phyloP scores from a whole-genome alignment of 2,888 invertebrate species.

The Saturnia pavonia region DNA sequence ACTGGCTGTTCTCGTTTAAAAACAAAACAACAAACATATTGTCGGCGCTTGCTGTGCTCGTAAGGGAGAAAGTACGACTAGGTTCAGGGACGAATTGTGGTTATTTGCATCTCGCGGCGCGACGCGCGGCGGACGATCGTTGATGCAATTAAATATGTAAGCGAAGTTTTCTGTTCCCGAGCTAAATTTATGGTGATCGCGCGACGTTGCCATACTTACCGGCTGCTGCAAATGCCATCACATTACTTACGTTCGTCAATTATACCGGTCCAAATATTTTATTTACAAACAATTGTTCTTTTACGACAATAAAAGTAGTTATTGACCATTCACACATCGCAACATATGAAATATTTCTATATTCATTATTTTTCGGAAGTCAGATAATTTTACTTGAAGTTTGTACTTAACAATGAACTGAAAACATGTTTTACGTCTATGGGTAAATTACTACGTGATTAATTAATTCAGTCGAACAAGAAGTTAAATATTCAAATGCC shows the following conservation, averaged over 20 bases:
- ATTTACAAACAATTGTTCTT: slow-evolving; percentile 28
- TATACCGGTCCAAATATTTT: slow-evolving; percentile 18
- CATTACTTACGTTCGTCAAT: slow-evolving; percentile 43
- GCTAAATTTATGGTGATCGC: slow-evolving; percentile 67
- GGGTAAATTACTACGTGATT: slow-evolving; percentile 25
- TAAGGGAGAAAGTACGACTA: slow-evolving; percentile 71
- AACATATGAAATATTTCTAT: slow-evolving; percentile 18
- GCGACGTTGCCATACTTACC: slow-evolving; percentile 59
- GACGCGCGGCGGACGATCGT: slow-evolving; percentile 76
- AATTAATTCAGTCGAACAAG: slow-evolving; percentile 35
- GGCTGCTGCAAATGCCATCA: slow-evolving; percentile 44
- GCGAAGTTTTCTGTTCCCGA: slow-evolving; percentile 70
- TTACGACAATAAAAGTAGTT: slow-evolving; percentile 17
- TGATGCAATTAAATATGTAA: slow-evolving; percentile 80
- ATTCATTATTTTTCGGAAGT: background rate
- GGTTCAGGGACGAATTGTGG: slow-evolving; percentile 76
- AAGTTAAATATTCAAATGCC: slow-evolving; percentile 21
- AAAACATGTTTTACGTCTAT: background rate
- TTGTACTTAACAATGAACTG: background rate
- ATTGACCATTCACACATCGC: slow-evolving; percentile 22
- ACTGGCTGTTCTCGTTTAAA: slow-evolving; percentile 32
- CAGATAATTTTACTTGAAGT: background rate
- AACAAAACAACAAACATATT: slow-evolving; percentile 52
- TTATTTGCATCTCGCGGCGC: slow-evolving; percentile 64
- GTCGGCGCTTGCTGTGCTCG: slow-evolving; percentile 37